These are phyloP conservation scores for Eledona agricola DNA, from an alignment of 2,888 invertebrate species.

Conservation along the genomic window DNA sequence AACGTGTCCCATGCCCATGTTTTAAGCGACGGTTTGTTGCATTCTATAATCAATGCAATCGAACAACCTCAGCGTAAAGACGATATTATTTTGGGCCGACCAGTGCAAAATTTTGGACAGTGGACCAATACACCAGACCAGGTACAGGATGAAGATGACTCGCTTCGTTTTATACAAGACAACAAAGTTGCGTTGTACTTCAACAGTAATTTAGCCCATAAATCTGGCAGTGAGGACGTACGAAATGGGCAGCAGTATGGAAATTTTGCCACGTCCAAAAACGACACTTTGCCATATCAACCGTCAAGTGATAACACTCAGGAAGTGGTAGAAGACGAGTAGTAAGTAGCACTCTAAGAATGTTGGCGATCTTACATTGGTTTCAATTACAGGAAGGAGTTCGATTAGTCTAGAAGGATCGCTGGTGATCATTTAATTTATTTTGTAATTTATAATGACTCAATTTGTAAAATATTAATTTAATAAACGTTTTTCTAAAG, in stretches of 20 bases:
- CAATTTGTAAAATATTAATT: too few relatives aligned
- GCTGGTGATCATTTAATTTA: too few relatives aligned
- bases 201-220: constrained; percentile 50
- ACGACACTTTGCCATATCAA: too few relatives aligned
- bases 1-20: constrained; percentile 77
- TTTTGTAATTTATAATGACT: too few relatives aligned
- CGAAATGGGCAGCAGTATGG: constrained; percentile 52
- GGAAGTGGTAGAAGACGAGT: too few relatives aligned
- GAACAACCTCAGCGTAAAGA: constrained; percentile 70
- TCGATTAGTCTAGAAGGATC: too few relatives aligned
- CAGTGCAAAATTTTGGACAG: constrained; percentile 51
- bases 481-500: too few relatives aligned
- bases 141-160: constrained; percentile 51
- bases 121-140: constrained; percentile 50
- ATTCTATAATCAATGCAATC: constrained; percentile 83
- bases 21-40: constrained; percentile 79
- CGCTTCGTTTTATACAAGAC: constrained; percentile 63
- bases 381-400: too few relatives aligned
- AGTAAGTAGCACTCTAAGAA: too few relatives aligned
- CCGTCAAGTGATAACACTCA: too few relatives aligned
- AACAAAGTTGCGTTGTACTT: constrained; percentile 71
- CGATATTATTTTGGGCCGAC: constrained; percentile 47
- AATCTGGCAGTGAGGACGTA: constrained; percentile 39
- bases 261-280: constrained; percentile 53
- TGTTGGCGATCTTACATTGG: too few relatives aligned